Evolutionary conservation across 2,888 invertebrate species (phyloP), one percentile per base, ranked within the genome.

Genomic region (Desoria tigrina): DNA sequence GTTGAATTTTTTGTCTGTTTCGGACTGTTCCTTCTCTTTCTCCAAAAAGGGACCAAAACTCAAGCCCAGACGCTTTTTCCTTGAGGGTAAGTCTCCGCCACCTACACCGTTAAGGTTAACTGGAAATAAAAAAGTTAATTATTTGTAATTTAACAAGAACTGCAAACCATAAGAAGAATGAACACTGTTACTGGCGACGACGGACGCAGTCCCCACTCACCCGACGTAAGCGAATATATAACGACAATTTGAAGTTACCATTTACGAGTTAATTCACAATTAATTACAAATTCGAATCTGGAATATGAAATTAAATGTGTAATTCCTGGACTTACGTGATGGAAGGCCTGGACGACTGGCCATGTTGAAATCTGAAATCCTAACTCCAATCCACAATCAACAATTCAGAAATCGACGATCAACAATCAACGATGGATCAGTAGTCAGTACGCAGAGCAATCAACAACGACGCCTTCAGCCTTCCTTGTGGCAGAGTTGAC

Each of bases 1-100:
- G 78, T 90, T 88, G 77, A 95, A 86, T 80, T 90, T 90, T 72
- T 86, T 86, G 79, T 95, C 94, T 61, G 85, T 84, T 77, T 86
- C 86, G 24, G 80, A 81, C 45, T 45, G 45, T 16, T 45, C 45
- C 73, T 81, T 80, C 42, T 80, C 85, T n/a, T 65, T 56, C 49
- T 59, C 42, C 1, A 61, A 62, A 50, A 70, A 27, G 7, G 60
- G 63, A 26, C 57, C 67, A 51, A 74, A 71, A 63, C 68, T 69
- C 18, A 74, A 55, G 14, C 54, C 68, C 56, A 70, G 45, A 42
- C 63, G 64, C 42, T 56, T 69, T 42, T 60, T 65, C 28, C 65
- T 61, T 28, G 65, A 53, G 26, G 58, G 26, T 7, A 54, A 7
- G 21, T 63, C 65, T 11, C 56, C 62, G 18, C 49, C 45, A 39